Conservation (phyloP, 2,797 vertebrate species). For the Manis crassicaudata region DNA sequence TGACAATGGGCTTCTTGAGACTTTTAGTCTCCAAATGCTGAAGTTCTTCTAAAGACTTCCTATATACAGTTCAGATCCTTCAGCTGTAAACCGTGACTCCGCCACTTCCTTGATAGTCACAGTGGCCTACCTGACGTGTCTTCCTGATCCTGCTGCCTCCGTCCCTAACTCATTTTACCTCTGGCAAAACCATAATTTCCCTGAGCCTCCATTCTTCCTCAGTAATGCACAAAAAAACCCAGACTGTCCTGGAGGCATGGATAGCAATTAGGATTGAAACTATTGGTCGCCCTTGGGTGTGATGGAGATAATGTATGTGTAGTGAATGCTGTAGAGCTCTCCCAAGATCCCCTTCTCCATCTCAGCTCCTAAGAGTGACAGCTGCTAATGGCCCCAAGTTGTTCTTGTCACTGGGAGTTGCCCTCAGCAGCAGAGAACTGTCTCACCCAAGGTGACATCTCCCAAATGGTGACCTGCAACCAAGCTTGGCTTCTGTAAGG, state of each 20-base stretch:
- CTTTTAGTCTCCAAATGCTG: neutral
- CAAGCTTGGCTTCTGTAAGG: neutral
- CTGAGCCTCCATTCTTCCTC: neutral
- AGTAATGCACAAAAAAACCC: neutral
- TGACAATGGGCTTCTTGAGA: neutral
- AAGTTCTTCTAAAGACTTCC: conserved; percentile 3
- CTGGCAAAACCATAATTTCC: neutral
- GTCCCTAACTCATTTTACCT: neutral
- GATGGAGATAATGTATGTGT: neutral
- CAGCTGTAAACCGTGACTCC: neutral
- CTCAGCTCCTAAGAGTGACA: too few species aligned
- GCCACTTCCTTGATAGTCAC: neutral
- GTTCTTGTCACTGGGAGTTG: too few species aligned
- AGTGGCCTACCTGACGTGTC: neutral
- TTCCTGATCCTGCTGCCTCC: neutral
- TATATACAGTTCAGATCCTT: neutral
- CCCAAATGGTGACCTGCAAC: neutral
- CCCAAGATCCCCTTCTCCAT: too few species aligned
- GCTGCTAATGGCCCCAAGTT: too few species aligned
- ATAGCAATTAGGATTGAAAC: neutral
- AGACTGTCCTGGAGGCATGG: neutral
- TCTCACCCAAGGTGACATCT: neutral
- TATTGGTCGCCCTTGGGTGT: neutral
- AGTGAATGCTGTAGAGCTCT: neutral
- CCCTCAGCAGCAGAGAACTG: too few species aligned